Conservation (phyloP, 2,888 invertebrate species). For the Harpalus rufipes region DNA sequence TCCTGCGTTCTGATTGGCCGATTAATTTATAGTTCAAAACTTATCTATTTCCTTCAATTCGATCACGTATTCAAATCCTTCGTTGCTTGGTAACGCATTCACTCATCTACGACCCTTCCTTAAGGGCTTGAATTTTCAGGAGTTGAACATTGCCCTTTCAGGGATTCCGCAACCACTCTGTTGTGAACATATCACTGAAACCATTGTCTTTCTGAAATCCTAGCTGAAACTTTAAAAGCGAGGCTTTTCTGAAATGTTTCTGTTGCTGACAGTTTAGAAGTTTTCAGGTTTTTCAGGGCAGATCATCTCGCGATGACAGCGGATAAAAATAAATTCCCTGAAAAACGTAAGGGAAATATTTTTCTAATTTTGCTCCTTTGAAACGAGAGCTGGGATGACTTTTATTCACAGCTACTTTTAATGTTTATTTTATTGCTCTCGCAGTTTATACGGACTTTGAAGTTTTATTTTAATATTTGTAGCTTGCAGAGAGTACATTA, state of each 20-base stretch:
- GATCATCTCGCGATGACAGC: neutral
- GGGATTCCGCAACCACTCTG: neutral
- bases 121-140: neutral
- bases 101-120: neutral
- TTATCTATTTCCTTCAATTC: neutral
- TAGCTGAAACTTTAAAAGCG: no score
- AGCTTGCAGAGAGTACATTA: neutral
- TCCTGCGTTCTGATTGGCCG: neutral
- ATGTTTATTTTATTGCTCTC: neutral
- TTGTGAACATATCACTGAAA: neutral
- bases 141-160: neutral
- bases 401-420: neutral
- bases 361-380: neutral
- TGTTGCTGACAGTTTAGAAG: neutral
- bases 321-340: slow-evolving; percentile 1
- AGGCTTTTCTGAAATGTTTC: neutral
- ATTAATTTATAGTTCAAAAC: neutral
- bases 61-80: neutral
- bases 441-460: neutral
- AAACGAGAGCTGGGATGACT: neutral
- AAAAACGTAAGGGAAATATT: neutral
- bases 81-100: neutral
- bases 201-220: no score
- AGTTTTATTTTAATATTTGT: neutral
- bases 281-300: neutral